Base-by-base conservation (phyloP, 2,797 vertebrate genomes). In the Lepidocolaptes lacrymiger region DNA sequence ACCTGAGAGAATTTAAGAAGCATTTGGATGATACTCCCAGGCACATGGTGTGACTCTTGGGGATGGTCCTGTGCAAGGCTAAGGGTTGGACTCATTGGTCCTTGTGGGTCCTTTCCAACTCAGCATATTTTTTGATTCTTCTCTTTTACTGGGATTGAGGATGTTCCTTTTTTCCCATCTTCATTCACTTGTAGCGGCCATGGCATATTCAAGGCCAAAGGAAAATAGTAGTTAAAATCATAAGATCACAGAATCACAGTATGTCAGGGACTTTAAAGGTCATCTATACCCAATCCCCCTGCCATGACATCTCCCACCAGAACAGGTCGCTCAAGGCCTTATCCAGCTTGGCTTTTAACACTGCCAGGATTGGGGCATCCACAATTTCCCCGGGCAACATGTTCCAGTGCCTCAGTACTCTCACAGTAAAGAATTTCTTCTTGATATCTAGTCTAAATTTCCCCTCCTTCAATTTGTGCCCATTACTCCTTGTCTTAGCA, bases 171-270 rank as follows among this genome's bases (percentile, higher is more conserved):
- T 20, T 49, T 63, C 41, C 44, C 5, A 41, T 4, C 8, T 82
- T n/a, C 7, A 7, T 37, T 23, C 9, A 10, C 2, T 1, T 4
- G 5, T 27, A 66, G 16, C 34, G 6, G 7, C 7, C 28, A 52
- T 12, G 37, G 11, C 8, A n/a, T 10, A 14, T 1, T 59, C 43
- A 39, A 77, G 22, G 32, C 11, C 23, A 80, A 34, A 49, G 59
- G 2, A 39, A 90, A 90, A 51, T 3, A 36, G 13, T 18, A 51
- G 20, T 6, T 69, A 37, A 83, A 56, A 9, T 9, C 51, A 66
- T 14, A 21, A 27, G 43, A 37, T 66, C 36, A 39, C 23, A 18
- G 21, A 74, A 48, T 32, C 18, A 28, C 10, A 7, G 12, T 17
- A 21, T 10, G 5, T n/a, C 26, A n/a, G 21, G 9, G 14, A 34